These are phyloP conservation scores for Illadopsis cleaveri DNA, from an alignment of 2,113 vertebrate genomes.

Conservation along the genomic window DNA sequence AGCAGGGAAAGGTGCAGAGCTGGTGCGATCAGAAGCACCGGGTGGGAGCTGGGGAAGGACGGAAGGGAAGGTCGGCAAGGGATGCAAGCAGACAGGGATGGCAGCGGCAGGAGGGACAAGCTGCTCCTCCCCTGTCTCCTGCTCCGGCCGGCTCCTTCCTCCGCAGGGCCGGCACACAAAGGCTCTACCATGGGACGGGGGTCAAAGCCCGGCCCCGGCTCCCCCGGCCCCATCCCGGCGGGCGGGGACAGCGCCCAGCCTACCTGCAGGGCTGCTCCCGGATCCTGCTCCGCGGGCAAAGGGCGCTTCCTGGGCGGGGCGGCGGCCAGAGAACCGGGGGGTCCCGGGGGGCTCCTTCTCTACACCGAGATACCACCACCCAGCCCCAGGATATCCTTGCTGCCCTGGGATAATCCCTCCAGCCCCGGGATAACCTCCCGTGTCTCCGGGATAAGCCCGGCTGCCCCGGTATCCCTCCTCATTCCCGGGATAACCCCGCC, in stretches of 20 bases:
- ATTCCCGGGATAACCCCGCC: neutral
- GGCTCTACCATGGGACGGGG: no score
- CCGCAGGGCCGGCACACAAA: neutral
- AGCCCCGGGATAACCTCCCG: no score
- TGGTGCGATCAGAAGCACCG: neutral
- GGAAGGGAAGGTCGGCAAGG: neutral
- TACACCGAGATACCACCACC: neutral
- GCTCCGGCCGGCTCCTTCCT: neutral
- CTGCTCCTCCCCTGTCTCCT: neutral
- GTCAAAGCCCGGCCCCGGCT: neutral
- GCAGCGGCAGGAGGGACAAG: neutral
- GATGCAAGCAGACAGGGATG: neutral
- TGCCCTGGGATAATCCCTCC: no score
- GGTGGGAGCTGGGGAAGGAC: neutral
- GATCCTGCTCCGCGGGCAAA: constrained; percentile 1
- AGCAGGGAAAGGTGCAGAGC: neutral
- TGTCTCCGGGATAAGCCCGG: neutral
- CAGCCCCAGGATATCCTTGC: neutral
- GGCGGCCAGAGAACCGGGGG: no score
- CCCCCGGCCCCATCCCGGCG: neutral
- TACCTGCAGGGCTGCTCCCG: neutral
- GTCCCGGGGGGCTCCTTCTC: neutral
- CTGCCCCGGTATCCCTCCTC: neutral
- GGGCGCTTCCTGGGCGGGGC: constrained; percentile 11
- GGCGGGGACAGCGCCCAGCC: neutral